Conservation (phyloP, 2,888 invertebrate genomes). For the Brachypalpus laphriformis region DNA sequence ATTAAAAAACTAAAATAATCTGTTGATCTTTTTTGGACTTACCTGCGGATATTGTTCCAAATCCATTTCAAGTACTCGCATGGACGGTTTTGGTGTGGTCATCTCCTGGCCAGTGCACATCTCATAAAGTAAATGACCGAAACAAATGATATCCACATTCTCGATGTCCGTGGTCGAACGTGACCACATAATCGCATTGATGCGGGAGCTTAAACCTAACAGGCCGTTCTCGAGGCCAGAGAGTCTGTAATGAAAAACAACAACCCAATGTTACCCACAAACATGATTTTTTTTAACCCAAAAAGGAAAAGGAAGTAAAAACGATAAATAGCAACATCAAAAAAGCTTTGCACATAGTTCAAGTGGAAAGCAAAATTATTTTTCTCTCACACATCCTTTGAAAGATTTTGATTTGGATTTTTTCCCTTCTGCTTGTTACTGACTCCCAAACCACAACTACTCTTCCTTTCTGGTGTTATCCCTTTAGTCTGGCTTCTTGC, state of each 20-base stretch:
- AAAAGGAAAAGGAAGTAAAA: not conserved
- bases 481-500: slow-evolving; percentile 39
- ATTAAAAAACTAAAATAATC: not conserved
- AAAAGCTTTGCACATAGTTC: slow-evolving; percentile 36
- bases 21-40: slow-evolving; percentile 46
- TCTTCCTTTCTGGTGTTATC: not conserved
- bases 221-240: slow-evolving; percentile 94
- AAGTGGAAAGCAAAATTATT: slow-evolving; percentile 27
- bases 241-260: slow-evolving; percentile 84
- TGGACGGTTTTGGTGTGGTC: slow-evolving; percentile 88
- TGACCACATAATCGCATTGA: slow-evolving; percentile 84
- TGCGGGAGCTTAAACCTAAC: slow-evolving; percentile 87
- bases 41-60: slow-evolving; percentile 89
- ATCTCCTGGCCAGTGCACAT: slow-evolving; percentile 95
- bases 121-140: slow-evolving; percentile 94
- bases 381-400: slow-evolving; percentile 54
- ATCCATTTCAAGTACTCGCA: slow-evolving; percentile 88
- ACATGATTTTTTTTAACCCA: slow-evolving; percentile 5
- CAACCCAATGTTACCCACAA: not conserved
- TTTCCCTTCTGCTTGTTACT: not conserved
- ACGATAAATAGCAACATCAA: slow-evolving; percentile 25
- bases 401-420: slow-evolving; percentile 11
- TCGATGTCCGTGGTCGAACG: slow-evolving; percentile 83
- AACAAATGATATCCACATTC: slow-evolving; percentile 87
- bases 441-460: slow-evolving; percentile 17